These are phyloP conservation scores for Otocyon megalotis DNA, from an alignment of 2,113 vertebrate species.

Conservation along the genomic window DNA sequence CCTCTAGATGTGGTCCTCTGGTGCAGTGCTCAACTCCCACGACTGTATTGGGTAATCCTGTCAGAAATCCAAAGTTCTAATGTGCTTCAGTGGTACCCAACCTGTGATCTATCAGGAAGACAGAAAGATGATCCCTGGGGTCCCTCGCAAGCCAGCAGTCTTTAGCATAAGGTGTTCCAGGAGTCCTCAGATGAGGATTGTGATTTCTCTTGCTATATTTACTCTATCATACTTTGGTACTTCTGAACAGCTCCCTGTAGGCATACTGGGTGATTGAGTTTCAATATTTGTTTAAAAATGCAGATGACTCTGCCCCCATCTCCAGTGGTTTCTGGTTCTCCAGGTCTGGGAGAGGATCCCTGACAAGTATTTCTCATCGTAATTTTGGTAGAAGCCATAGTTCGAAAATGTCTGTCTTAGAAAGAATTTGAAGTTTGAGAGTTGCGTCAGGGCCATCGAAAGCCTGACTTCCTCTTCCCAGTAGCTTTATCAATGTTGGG, in stretches of 20 bases:
- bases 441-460: not conserved
- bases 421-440: conserved; percentile 43
- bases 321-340: not conserved
- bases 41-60: not conserved
- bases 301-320: not conserved
- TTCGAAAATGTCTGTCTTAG: not conserved
- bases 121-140: not conserved
- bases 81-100: not conserved
- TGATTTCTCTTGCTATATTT: not conserved
- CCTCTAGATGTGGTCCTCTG: not conserved
- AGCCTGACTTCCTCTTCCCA: not conserved
- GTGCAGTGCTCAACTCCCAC: not conserved
- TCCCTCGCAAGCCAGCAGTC: not conserved
- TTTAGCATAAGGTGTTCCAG: not conserved
- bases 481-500: not conserved
- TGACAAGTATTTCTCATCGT: not conserved
- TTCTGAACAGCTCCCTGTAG: not conserved
- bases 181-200: not conserved
- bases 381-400: not conserved
- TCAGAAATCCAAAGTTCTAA: not conserved
- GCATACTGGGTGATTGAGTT: not conserved
- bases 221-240: no score
- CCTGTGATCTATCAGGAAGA: not conserved
- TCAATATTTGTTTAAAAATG: not conserved
- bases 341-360: not conserved